These are phyloP conservation scores for Agrotis puta DNA, from an alignment of 2,888 invertebrate species.

Conservation along the genomic window DNA sequence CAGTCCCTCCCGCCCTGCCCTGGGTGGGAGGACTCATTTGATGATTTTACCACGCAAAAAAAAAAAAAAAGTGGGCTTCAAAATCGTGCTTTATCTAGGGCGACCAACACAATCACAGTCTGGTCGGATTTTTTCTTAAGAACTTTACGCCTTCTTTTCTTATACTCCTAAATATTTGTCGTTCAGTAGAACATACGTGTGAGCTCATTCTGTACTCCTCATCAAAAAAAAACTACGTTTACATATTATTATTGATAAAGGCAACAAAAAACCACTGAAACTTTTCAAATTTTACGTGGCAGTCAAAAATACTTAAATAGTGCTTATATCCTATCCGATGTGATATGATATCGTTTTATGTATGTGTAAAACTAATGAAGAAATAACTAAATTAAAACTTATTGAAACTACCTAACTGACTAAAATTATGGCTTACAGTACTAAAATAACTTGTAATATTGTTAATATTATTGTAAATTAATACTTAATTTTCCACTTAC, in stretches of 20 bases:
- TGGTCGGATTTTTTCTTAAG: too few relatives aligned
- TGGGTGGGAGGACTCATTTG: too few relatives aligned
- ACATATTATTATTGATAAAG: too few relatives aligned
- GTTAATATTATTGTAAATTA: slow-evolving; percentile 15
- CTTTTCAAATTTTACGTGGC: background rate
- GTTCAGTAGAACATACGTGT: background rate
- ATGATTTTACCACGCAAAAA: too few relatives aligned
- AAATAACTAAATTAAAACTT: slow-evolving; percentile 24
- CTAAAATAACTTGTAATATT: slow-evolving; percentile 46
- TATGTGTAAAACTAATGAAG: slow-evolving; percentile 34
- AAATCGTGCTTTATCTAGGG: too few relatives aligned
- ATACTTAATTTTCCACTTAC: slow-evolving; percentile 54
- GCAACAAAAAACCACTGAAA: too few relatives aligned
- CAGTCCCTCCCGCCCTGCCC: too few relatives aligned
- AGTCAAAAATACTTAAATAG: background rate
- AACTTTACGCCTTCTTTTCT: too few relatives aligned
- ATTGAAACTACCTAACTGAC: slow-evolving; percentile 42
- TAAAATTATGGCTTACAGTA: slow-evolving; percentile 52
- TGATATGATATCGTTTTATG: background rate
- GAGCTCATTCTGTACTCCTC: background rate
- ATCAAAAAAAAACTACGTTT: background rate
- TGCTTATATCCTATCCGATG: background rate
- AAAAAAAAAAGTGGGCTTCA: too few relatives aligned
- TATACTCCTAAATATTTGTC: too few relatives aligned
- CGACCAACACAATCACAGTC: too few relatives aligned